phyloP scores from a whole-genome alignment of 2,797 vertebrate species.

The Sardinella longiceps region DNA sequence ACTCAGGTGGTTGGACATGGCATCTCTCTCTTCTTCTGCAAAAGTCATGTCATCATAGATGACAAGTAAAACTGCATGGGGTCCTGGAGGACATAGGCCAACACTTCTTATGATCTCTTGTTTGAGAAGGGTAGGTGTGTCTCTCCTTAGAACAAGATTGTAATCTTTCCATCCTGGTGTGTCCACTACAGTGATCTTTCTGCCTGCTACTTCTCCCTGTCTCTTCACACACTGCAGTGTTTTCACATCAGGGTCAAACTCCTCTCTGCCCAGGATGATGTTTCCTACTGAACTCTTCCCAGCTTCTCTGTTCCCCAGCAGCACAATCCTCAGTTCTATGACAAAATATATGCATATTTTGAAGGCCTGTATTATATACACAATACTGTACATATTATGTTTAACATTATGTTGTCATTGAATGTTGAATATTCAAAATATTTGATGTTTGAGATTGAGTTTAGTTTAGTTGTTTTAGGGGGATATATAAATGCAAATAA shows the following conservation, averaged over 20 bases:
- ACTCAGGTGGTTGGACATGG: not conserved
- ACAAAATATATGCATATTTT: no score
- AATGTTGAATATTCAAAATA: no score
- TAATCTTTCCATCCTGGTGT: not conserved
- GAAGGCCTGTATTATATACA: no score
- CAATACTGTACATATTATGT: no score
- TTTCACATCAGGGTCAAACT: conserved; percentile 1
- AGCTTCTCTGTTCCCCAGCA: conserved; percentile 4
- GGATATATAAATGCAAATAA: no score
- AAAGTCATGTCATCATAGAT: not conserved
- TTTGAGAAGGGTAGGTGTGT: not conserved
- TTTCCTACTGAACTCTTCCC: conserved; percentile 3
- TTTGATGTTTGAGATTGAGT: no score
- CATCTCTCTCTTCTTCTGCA: not conserved
- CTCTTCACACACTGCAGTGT: conserved; percentile 15
- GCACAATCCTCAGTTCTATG: not conserved
- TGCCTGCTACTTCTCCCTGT: conserved; percentile 1
- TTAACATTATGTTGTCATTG: no score
- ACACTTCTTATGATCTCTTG: not conserved
- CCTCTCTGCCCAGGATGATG: conserved; percentile 6
- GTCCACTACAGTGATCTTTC: not conserved
- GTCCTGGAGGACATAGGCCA: not conserved
- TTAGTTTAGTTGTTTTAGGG: no score
- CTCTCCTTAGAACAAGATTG: not conserved
- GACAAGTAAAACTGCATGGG: not conserved